phyloP scores from a whole-genome alignment of 1,140 invertebrate species.

The Spodoptera litura region DNA sequence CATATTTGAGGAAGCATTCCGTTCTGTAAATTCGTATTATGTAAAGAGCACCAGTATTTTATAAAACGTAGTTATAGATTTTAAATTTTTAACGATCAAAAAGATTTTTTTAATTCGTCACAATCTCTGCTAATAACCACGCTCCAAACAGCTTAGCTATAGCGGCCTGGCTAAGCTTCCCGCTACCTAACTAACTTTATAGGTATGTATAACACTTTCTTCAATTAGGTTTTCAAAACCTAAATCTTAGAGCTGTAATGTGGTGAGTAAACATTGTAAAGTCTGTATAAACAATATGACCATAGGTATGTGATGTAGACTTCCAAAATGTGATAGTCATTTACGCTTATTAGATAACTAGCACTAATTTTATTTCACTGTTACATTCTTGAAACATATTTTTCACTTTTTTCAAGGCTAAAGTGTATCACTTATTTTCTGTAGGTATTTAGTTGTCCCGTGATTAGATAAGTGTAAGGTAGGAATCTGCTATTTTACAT shows the following conservation, averaged over 20 bases:
- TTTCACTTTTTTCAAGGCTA: slow-evolving; percentile 25
- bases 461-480: slow-evolving; percentile 35
- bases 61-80: slow-evolving; percentile 34
- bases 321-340: slow-evolving; percentile 3
- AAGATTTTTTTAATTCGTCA: slow-evolving; percentile 36
- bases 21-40: background rate
- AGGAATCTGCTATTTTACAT: slow-evolving; percentile 9
- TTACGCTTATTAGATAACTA: slow-evolving; percentile 24
- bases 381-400: background rate
- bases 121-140: slow-evolving; percentile 53
- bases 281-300: no score
- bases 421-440: background rate
- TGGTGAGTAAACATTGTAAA: slow-evolving; percentile 23
- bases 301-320: slow-evolving; percentile 18
- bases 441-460: slow-evolving; percentile 36
- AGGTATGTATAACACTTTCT: slow-evolving; percentile 36
- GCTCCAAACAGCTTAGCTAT: slow-evolving; percentile 55
- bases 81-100: slow-evolving; percentile 4
- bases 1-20: slow-evolving; percentile 36
- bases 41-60: slow-evolving; percentile 38
- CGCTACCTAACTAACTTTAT: slow-evolving; percentile 48
- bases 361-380: slow-evolving; percentile 21
- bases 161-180: slow-evolving; percentile 54
- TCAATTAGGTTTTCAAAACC: background rate
- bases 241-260: background rate